Percentiles rank a stretch among this genome's conserved stretches.
These are phyloP conservation scores for Tinea pellionella DNA, from an alignment of 2,888 invertebrate species.

Conservation along the genomic window DNA sequence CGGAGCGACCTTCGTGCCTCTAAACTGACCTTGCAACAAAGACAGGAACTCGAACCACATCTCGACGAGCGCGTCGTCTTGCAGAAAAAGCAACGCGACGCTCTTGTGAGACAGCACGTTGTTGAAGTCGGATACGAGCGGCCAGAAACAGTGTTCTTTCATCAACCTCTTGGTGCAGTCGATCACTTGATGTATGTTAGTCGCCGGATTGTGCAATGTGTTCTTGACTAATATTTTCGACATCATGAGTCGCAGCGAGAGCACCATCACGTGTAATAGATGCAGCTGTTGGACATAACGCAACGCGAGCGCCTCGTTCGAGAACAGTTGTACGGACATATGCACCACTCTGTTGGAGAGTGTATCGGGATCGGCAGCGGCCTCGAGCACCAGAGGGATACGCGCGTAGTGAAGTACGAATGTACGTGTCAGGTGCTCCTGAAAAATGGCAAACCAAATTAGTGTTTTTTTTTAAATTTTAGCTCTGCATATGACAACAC, in stretches of 20 bases:
- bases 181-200: conserved; percentile 90
- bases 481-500: too few species aligned
- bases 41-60: conserved; percentile 97
- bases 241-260: conserved; percentile 93
- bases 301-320: conserved; percentile 90
- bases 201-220: conserved; percentile 82
- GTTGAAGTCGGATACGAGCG: conserved; percentile 95
- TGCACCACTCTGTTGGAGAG: conserved; percentile 96
- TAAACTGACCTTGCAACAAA: conserved; percentile 89
- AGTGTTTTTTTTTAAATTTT: too few species aligned
- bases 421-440: conserved; percentile 92
- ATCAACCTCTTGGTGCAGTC: conserved; percentile 92
- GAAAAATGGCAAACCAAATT: conserved; percentile 16
- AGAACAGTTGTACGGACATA: conserved; percentile 96
- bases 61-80: conserved; percentile 87
- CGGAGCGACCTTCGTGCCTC: too few species aligned
- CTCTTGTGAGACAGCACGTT: conserved; percentile 94
- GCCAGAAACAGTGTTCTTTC: conserved; percentile 99
- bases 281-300: conserved; percentile 92
- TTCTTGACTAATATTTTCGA: conserved; percentile 89
- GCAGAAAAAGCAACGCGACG: conserved; percentile 90
- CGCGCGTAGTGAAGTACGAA: conserved; percentile 97
- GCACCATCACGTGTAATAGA: conserved; percentile 89
- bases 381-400: conserved; percentile 90
- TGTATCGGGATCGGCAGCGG: conserved; percentile 88